Evolutionary conservation across 2,113 vertebrate species (phyloP), one percentile per base, ranked within the genome.

Genomic region (Azemiops feae): DNA sequence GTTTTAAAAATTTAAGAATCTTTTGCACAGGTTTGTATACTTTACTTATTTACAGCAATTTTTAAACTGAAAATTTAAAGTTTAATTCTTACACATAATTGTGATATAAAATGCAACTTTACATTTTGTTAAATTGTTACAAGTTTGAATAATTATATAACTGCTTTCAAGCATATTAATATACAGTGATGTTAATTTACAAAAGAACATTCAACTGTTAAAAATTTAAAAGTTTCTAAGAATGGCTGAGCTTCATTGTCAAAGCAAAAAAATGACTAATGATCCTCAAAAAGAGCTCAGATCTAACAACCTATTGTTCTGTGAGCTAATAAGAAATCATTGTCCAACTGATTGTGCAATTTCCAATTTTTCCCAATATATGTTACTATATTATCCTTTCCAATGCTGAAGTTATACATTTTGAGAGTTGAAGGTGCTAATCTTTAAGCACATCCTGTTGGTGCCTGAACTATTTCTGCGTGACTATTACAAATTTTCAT

Each of bases 21-120:
- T 93, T 95, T 96, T 96, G 94, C 96, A 97, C 54, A 96, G 81
- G 12, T 87, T 95, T 98, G 97, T 97, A 96, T 97, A 97, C 97
- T 96, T 97, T 95, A 86, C 96, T 97, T 96, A 96, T 89, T 93
- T 95, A 94, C 96, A 96, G 92, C 94, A 94, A 4, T 69, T 96
- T 52, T 95, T 93, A 43, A 96, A 57, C 88, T 97, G 96, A 96
- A 97, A 97, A 95, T 93, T 94, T 96, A 89, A 95, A 52, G 95
- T 96, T 89, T 94, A 88, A 3, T 94, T 96, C 97, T 94, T 91
- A 97, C 89, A 97, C 92, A 92, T 95, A 94, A 95, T 88, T 94
- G 96, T 96, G 52, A 95, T 93, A 96, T 96, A 96, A 96, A 96
- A 93, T 92, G 93, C 85, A 93, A 92, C 92, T 95, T 96, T 97